A percentile compares a stretch with the other conserved stretches of the same genome.
Conservation (phyloP, 2,113 vertebrate species). For the Crypturellus undulatus region DNA sequence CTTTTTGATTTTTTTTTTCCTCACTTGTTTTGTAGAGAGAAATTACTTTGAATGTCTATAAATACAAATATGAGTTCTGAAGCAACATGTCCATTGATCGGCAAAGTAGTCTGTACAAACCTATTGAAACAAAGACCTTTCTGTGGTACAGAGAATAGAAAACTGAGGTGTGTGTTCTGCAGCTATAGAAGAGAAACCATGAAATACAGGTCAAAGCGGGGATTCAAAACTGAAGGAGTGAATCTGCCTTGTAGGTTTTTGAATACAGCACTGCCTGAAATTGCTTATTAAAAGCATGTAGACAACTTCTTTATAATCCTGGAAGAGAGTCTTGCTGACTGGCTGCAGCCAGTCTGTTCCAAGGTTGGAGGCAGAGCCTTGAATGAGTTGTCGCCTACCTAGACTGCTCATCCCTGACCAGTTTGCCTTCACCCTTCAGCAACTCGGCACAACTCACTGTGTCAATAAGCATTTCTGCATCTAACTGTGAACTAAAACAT, state of each 20-base stretch:
- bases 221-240: not conserved
- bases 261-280: not conserved
- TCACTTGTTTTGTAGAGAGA: not conserved
- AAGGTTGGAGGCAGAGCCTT: not conserved
- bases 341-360: not conserved
- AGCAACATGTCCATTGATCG: not conserved
- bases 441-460: not conserved
- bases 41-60: not conserved
- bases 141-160: not conserved
- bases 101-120: not conserved
- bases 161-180: not conserved
- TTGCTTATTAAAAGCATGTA: not conserved
- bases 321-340: not conserved
- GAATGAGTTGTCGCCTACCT: not conserved
- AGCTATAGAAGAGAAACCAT: not conserved
- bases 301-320: not conserved
- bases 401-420: not conserved
- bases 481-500: not conserved
- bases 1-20: not conserved
- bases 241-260: not conserved
- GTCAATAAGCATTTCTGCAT: not conserved
- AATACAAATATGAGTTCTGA: not conserved
- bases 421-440: not conserved
- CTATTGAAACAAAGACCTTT: not conserved
- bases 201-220: not conserved